Base-by-base conservation (phyloP, 2,888 invertebrate species). In the Drosophila lacicola region DNA sequence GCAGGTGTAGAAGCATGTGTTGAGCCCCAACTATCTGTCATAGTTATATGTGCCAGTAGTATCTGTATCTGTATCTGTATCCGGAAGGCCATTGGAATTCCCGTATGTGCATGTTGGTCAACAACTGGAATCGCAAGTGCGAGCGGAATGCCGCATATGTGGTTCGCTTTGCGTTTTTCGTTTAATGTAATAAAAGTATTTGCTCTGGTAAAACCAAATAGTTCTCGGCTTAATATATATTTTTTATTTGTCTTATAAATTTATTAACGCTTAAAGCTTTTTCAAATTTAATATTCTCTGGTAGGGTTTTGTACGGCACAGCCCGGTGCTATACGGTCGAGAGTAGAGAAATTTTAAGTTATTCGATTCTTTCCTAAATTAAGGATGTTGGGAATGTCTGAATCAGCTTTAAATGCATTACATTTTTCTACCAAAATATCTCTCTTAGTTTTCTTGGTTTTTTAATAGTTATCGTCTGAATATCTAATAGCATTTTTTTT, bases 1-100 rank as follows among this genome's bases (percentile, higher is more conserved):
- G 45, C 62, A 47, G 37, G 14, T 65, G 56, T 6, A 13, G 14
- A 21, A 9, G 13, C 21, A 17, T 19, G 33, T 21, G 19, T 33
- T 11, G 33, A 33, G 33, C n/a, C n/a, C 39, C 25, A 25, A 14
- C 47, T 36, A 57, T 73, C 39, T 55, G 39, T 55, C 71, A 67
- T 44, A 51, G 42, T 21, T 55, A 37, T 46, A 36, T 36, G 9
- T 17, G 29, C 29, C 17, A 17, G 17, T 2, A 17, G 17, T 17
- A 17, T 17, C 17, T 17, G 17, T 17, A 17, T 17, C 17, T 17
- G 17, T 17, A 17, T 17, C 39, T 4, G 17, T 41, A 53, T 33
- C 41, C 33, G 17, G 53, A 19, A 53, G 41, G 41, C 53, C 53
- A 33, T 41, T 41, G 17, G 53, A 41, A 33, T 53, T 53, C 29